Evolutionary conservation across 92 coral and sea anemone species (phyloP).

Genomic region (Zoanthus solanderi): DNA sequence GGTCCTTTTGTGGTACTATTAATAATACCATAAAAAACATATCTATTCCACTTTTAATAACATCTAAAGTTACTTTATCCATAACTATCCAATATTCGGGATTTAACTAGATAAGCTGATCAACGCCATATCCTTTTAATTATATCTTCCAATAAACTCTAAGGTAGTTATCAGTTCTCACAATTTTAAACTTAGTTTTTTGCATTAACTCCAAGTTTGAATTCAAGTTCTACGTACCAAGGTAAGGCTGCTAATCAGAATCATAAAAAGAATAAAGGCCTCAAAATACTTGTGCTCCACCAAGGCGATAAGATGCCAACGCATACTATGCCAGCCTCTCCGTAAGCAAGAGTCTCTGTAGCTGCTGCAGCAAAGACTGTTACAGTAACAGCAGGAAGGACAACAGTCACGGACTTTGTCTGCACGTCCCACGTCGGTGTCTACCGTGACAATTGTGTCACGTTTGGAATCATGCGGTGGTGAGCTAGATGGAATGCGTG

Average conservation of each 20-base stretch:
- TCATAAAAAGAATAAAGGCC: constrained; percentile 80
- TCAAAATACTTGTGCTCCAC: constrained; percentile 98
- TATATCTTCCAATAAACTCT: too few species aligned
- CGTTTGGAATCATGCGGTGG: constrained; percentile 87
- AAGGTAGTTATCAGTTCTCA: too few species aligned
- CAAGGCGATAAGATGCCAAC: constrained; percentile 76
- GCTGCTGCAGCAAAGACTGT: constrained; percentile 84
- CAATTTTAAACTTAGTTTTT: too few species aligned
- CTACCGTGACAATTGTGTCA: constrained; percentile 94
- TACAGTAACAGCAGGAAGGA: constrained; percentile 91
- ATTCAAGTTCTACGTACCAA: constrained; percentile 73
- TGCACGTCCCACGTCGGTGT: constrained; percentile 70
- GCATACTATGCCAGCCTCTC: constrained; percentile 86
- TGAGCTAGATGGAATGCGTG: constrained; percentile 87
- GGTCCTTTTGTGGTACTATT: too few species aligned
- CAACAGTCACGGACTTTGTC: constrained; percentile 88
- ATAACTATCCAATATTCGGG: too few species aligned
- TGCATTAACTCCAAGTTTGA: too few species aligned
- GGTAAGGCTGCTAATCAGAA: constrained; percentile 92
- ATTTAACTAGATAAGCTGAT: too few species aligned
- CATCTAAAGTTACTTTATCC: too few species aligned
- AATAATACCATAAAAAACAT: too few species aligned
- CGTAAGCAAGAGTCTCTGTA: constrained; percentile 88
- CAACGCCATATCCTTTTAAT: too few species aligned
- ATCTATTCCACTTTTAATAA: too few species aligned